These are phyloP conservation scores for Drosophila eohydei DNA, from an alignment of 2,888 invertebrate species.

Conservation along the genomic window DNA sequence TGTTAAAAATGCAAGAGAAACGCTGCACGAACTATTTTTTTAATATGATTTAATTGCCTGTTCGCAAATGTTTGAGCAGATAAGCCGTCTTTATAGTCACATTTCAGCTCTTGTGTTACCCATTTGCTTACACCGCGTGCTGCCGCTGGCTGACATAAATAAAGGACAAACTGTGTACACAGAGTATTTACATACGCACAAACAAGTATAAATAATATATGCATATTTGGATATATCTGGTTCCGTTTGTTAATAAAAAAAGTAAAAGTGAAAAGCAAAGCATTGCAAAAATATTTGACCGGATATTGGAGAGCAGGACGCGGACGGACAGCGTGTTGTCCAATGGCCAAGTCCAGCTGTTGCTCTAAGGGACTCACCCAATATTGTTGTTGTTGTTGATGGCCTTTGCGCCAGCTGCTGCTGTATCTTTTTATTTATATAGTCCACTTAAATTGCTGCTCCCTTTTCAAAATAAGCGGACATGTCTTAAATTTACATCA, in stretches of 20 bases:
- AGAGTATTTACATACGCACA: neutral
- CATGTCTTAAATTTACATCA: conserved; percentile 8
- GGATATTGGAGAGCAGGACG: conserved; percentile 21
- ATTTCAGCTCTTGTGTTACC: neutral
- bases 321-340: conserved; percentile 12
- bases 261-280: conserved; percentile 21
- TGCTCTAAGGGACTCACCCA: conserved; percentile 1
- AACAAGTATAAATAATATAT: neutral
- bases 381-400: conserved; percentile 3
- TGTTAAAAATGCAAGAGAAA: too few species aligned
- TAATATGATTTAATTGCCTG: neutral
- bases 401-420: conserved; percentile 20
- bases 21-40: neutral
- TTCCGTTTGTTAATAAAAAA: conserved; percentile 17
- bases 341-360: conserved; percentile 30
- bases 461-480: neutral
- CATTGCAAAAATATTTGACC: conserved; percentile 24
- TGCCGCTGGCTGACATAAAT: neutral
- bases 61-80: neutral
- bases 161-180: neutral
- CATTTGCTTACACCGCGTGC: neutral
- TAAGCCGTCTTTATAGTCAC: conserved; percentile 1
- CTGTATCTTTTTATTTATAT: conserved; percentile 11
- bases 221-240: conserved; percentile 9
- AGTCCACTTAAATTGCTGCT: conserved; percentile 7